A percentile compares a stretch with the other conserved stretches of the same genome.
Evolutionary conservation across 2,113 vertebrate genomes (phyloP).

Genomic region (Channa maculata): DNA sequence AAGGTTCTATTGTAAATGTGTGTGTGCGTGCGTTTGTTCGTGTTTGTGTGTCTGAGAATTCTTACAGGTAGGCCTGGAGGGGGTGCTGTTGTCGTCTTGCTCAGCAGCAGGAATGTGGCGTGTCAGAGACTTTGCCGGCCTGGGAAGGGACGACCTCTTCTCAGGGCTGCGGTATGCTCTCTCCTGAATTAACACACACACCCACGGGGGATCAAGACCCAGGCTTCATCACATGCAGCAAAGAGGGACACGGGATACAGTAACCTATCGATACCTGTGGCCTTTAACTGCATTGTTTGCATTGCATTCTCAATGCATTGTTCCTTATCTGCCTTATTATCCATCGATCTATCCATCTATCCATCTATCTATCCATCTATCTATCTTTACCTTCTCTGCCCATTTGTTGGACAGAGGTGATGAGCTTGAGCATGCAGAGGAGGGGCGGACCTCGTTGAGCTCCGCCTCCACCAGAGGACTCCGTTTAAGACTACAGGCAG

Average conservation of each 20-base stretch:
- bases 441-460: conserved; percentile 79
- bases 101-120: conserved; percentile 90
- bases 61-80: conserved; percentile 91
- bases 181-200: conserved; percentile 82
- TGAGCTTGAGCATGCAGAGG: conserved; percentile 83
- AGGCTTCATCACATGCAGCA: not conserved
- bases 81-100: conserved; percentile 88
- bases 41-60: not conserved
- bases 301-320: no score
- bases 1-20: not conserved
- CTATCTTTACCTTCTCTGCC: conserved; percentile 86
- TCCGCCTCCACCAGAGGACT: conserved; percentile 83
- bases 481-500: conserved; percentile 87
- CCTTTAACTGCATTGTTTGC: no score
- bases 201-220: not conserved
- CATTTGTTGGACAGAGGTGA: conserved; percentile 78
- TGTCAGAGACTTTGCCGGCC: conserved; percentile 93
- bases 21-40: not conserved
- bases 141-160: conserved; percentile 92
- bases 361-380: no score
- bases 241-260: not conserved
- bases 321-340: no score
- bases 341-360: no score
- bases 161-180: conserved; percentile 90
- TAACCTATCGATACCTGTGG: not conserved